phyloP scores from a whole-genome alignment of 2,113 vertebrate genomes.

The Carassius auratus region DNA sequence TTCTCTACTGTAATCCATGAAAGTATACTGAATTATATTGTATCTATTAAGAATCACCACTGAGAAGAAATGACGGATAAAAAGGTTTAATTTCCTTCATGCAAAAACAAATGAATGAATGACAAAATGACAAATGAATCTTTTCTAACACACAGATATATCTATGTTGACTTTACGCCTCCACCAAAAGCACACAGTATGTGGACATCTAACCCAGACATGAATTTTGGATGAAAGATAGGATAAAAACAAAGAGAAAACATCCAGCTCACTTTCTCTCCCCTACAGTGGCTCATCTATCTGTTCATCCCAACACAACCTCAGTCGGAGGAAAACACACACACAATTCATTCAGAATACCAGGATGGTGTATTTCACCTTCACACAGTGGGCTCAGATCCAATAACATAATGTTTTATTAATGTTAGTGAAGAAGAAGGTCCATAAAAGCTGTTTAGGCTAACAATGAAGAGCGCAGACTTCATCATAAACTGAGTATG shows the following conservation, averaged over 20 bases:
- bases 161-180: background rate
- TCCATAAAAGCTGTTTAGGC: background rate
- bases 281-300: conserved; percentile 27
- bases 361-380: background rate
- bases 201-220: background rate
- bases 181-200: background rate
- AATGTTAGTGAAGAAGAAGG: conserved; percentile 1
- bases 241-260: background rate
- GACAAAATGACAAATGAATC: background rate
- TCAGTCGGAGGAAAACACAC: background rate
- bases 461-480: background rate
- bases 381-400: background rate
- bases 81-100: background rate
- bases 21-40: background rate
- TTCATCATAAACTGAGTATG: conserved; percentile 32
- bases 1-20: background rate
- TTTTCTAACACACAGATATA: background rate
- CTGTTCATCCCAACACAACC: background rate
- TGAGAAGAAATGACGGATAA: background rate
- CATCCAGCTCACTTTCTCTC: conserved; percentile 35
- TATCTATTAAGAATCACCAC: background rate
- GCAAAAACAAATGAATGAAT: too few species aligned
- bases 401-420: background rate
- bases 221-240: background rate
- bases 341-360: background rate